phyloP scores from a whole-genome alignment of 2,113 vertebrate species.

The Caracal caracal region DNA sequence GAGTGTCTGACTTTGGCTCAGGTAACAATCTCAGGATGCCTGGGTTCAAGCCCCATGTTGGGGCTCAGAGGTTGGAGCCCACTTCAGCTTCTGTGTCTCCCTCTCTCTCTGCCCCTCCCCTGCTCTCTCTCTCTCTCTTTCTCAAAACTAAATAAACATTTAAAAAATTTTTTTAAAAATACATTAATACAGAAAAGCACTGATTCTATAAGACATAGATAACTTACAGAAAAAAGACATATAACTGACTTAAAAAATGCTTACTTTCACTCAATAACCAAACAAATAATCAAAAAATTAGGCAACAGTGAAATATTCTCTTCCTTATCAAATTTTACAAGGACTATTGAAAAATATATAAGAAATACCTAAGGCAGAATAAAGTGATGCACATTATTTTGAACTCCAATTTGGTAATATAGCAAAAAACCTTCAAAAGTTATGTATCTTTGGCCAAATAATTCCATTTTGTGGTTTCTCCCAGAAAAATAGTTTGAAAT shows the following conservation, averaged over 20 bases:
- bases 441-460: background rate
- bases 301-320: background rate
- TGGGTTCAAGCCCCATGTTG: no score
- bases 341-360: background rate
- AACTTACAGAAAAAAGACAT: background rate
- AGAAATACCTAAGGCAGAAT: background rate
- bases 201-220: background rate
- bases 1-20: no score
- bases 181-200: background rate
- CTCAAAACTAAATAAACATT: no score
- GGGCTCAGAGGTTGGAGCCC: no score
- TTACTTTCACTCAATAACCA: background rate
- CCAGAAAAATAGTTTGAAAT: background rate
- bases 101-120: no score
- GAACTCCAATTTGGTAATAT: background rate
- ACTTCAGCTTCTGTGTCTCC: no score
- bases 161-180: no score
- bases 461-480: background rate
- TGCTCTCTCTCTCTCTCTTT: no score
- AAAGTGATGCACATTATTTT: background rate
- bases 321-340: conserved; percentile 20
- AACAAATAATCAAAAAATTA: background rate
- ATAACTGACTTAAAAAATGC: background rate
- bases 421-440: background rate
- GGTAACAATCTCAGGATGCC: no score